phyloP scores from a whole-genome alignment of 2,888 invertebrate genomes.

The Mesochorus sp. region DNA sequence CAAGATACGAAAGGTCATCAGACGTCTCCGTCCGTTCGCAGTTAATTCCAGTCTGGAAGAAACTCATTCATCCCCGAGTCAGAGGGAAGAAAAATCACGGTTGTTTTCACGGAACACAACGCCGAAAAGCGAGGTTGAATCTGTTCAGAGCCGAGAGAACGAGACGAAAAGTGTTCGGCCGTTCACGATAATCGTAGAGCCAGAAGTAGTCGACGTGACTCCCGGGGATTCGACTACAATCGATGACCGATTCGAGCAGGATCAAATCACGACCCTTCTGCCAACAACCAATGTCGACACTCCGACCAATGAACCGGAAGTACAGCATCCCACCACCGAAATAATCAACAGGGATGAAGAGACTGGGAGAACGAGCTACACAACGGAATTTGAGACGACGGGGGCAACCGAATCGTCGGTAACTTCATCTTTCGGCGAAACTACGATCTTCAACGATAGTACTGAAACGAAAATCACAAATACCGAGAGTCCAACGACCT shows the following conservation, averaged over 20 bases:
- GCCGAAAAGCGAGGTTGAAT: neutral
- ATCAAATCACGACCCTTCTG: conserved; percentile 19
- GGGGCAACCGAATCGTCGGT: conserved; percentile 26
- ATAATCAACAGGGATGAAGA: neutral
- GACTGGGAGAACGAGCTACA: neutral
- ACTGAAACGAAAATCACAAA: neutral
- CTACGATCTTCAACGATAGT: conserved; percentile 11
- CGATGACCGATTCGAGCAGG: neutral
- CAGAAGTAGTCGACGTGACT: neutral
- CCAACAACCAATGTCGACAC: conserved; percentile 33
- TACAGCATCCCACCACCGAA: neutral
- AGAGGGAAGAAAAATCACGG: conserved; percentile 7
- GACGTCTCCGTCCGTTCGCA: conserved; percentile 69
- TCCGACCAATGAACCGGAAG: conserved; percentile 12
- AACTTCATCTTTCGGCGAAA: conserved; percentile 12
- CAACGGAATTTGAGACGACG: neutral
- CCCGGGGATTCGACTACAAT: conserved; percentile 1
- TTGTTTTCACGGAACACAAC: conserved; percentile 6
- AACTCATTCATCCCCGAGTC: neutral
- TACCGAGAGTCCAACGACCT: conserved; percentile 28
- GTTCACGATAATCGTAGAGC: conserved; percentile 45
- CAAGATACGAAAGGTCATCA: conserved; percentile 74
- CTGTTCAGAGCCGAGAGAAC: neutral
- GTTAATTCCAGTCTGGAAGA: neutral
- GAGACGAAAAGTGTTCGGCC: neutral